Base-by-base conservation (phyloP, 2,888 invertebrate species). In the Epirrhoe tristata region DNA sequence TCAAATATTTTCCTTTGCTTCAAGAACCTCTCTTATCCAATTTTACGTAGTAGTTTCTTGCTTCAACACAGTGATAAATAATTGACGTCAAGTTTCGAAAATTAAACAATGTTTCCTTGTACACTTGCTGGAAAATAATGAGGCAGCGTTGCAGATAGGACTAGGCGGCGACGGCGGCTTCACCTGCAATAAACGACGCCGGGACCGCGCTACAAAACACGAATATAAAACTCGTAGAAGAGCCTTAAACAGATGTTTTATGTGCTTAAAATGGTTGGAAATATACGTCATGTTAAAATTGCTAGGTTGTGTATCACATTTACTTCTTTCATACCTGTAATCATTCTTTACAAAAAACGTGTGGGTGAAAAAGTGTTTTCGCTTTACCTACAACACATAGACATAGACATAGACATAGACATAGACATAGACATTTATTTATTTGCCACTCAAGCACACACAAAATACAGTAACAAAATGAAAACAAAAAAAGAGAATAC, bases 121-220 rank as follows among this genome's bases (percentile, higher is more conserved):
- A 54, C 16, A 55, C 46, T 62, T 55, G 50, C 31, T 32, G 39
- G 43, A 46, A 58, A 59, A 59, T 63, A 63, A 63, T 58, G 58
- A 57, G 57, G 34, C 16, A 39, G 46, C 57, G 14, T 34, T 34
- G 52, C 12, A 46, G 63, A 32, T 63, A 46, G 57, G 63, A 53
- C 63, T 57, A 58, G 63, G 52, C 32, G 58, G 46, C 58, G 58
- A 43, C 63, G 51, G 63, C 32, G 63, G 57, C 63, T 63, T 5
- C 52, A 46, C 57, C 58, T 63, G 58, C 63, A 57, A 52, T 62
- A 56, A 62, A 56, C 57, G 50, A 57, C 53, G 32, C 62, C 4
- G n/a, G 31, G 51, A 31, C 51, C 52, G 12, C 39, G 43, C 51
- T 24, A 7, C 43, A 2, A 46, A 34, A 24, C 0, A 36, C 14